phyloP scores from a whole-genome alignment of 1,140 invertebrate genomes.

The Bombus balteatus region DNA sequence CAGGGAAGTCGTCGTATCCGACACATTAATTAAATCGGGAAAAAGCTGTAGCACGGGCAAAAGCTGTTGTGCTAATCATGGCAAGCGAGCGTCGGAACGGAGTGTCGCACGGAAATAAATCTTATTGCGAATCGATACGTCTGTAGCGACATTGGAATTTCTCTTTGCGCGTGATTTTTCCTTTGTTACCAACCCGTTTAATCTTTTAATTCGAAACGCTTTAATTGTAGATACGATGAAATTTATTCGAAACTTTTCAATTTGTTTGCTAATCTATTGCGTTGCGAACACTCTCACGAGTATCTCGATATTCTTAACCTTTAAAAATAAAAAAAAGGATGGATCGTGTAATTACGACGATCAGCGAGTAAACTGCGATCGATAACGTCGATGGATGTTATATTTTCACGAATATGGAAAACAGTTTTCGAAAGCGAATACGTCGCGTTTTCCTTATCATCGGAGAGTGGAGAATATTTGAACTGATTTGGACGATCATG shows the following conservation, averaged over 20 bases:
- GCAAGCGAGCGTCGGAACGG: neutral
- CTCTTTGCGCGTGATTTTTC: neutral
- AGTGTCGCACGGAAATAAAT: conserved; percentile 2
- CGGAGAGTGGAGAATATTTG: neutral
- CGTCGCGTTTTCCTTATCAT: neutral
- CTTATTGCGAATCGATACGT: conserved; percentile 18
- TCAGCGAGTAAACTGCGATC: too few species aligned
- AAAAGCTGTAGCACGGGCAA: neutral
- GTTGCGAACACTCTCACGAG: neutral
- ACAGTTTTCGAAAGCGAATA: neutral
- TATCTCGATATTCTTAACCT: neutral
- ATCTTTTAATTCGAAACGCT: neutral
- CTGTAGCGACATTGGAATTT: neutral
- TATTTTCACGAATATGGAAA: neutral
- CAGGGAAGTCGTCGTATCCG: neutral
- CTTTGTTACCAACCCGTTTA: neutral
- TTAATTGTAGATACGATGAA: neutral
- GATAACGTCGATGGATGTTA: neutral
- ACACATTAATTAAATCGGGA: conserved; percentile 19
- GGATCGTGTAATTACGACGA: too few species aligned
- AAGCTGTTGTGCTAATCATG: neutral
- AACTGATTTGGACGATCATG: neutral
- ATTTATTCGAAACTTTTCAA: neutral
- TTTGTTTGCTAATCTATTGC: neutral
- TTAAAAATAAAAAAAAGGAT: too few species aligned